phyloP scores from a whole-genome alignment of 2,797 vertebrate genomes.

The Orientallactaga sibirica region DNA sequence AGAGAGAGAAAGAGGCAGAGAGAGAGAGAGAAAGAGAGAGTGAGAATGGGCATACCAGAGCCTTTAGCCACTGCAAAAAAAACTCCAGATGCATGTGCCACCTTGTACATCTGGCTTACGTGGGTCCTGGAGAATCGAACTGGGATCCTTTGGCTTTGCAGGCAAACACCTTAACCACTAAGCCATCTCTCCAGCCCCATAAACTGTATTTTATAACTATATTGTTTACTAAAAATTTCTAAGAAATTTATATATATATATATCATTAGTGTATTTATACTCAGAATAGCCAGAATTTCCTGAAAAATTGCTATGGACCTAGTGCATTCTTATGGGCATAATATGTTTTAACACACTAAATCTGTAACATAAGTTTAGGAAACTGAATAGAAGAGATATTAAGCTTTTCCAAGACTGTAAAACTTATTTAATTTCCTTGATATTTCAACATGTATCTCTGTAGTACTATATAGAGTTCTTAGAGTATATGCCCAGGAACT shows the following conservation, averaged over 20 bases:
- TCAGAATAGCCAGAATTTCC: not conserved
- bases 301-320: not conserved
- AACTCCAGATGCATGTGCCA: too few relatives aligned
- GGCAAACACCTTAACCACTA: too few relatives aligned
- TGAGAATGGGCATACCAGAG: too few relatives aligned
- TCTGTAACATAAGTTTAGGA: not conserved
- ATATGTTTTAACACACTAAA: not conserved
- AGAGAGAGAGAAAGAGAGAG: too few relatives aligned
- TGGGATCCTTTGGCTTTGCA: too few relatives aligned
- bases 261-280: not conserved
- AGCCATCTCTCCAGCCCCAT: not conserved
- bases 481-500: too few relatives aligned
- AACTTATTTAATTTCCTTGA: not conserved
- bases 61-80: too few relatives aligned
- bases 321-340: not conserved
- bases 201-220: not conserved
- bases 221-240: conserved; percentile 22
- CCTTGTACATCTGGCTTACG: too few relatives aligned
- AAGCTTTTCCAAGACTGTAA: not conserved
- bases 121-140: too few relatives aligned
- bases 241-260: not conserved
- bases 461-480: too few relatives aligned
- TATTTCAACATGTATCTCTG: too few relatives aligned
- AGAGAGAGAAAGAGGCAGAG: too few relatives aligned
- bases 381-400: not conserved